A percentile compares a stretch with the other conserved stretches of the same genome.
Evolutionary conservation across 2,888 invertebrate species (phyloP).

Genomic region (Anodontia alba): DNA sequence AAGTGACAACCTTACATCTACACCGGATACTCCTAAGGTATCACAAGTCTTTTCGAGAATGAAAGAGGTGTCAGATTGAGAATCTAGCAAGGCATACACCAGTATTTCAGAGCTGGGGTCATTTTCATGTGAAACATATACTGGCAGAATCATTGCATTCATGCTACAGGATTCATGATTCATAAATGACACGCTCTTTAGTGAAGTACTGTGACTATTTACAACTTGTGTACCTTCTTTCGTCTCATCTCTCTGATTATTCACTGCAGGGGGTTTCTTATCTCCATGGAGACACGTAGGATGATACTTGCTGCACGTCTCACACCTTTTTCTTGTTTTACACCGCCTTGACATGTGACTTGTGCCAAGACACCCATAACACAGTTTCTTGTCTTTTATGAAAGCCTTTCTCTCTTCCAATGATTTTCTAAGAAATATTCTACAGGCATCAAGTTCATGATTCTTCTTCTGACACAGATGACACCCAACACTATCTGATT

Average conservation of each 20-base stretch:
- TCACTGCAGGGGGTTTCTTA: not conserved
- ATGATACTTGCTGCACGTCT: not conserved
- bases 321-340: constrained; percentile 14
- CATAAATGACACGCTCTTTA: not conserved
- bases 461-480: not conserved
- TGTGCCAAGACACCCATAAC: constrained; percentile 4
- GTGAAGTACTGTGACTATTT: not conserved
- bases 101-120: constrained; percentile 42
- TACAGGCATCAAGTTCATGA: not conserved
- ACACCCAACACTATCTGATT: not conserved
- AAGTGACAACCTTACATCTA: constrained; percentile 32
- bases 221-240: not conserved
- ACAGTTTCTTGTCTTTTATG: too few species aligned
- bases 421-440: not conserved
- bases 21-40: constrained; percentile 33
- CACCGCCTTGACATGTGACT: constrained; percentile 21
- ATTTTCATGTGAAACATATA: constrained; percentile 40
- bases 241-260: not conserved
- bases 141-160: constrained; percentile 25
- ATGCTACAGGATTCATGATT: not conserved
- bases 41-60: constrained; percentile 39
- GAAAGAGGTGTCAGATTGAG: constrained; percentile 59
- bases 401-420: not conserved
- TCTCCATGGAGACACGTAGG: constrained; percentile 9
- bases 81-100: constrained; percentile 59